These are phyloP conservation scores for Rhopilema esculentum DNA, from an alignment of 30 jellyfish, hydroid and myxozoan species.

Conservation along the genomic window DNA sequence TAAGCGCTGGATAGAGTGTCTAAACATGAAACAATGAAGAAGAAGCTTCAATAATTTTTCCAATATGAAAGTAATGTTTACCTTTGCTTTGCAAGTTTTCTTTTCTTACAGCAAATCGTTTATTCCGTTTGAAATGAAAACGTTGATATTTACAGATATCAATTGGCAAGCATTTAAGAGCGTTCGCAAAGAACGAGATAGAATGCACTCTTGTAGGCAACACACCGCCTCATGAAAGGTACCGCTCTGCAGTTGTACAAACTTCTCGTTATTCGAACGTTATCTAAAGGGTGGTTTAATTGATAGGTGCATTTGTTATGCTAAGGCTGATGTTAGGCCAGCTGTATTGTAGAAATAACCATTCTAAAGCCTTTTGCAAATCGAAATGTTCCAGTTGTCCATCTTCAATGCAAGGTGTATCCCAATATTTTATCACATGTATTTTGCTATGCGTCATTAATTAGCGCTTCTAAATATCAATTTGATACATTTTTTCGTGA, in stretches of 20 bases:
- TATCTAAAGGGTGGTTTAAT: not conserved
- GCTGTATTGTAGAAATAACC: not conserved
- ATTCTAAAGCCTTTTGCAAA: not conserved
- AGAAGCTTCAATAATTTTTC: not conserved
- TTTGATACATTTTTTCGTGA: not conserved
- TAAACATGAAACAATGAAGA: not conserved
- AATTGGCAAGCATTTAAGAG: not conserved
- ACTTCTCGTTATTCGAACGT: not conserved
- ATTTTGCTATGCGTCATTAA: not conserved
- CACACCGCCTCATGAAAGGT: not conserved
- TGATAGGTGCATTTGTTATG: not conserved
- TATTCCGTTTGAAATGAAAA: not conserved
- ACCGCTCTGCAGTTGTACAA: not conserved
- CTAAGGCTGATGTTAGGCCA: not conserved
- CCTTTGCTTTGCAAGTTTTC: not conserved
- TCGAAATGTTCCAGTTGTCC: not conserved
- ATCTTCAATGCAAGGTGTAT: not conserved
- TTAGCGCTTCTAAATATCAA: not conserved
- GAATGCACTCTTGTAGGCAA: not conserved
- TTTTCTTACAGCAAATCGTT: not conserved
- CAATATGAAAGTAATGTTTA: not conserved
- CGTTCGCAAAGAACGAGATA: not conserved
- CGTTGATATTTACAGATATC: not conserved
- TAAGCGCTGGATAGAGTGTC: not conserved
- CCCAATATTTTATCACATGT: conserved; percentile 11